Base-by-base conservation (phyloP, 2,797 vertebrate genomes). In the Melanogrammus aeglefinus region DNA sequence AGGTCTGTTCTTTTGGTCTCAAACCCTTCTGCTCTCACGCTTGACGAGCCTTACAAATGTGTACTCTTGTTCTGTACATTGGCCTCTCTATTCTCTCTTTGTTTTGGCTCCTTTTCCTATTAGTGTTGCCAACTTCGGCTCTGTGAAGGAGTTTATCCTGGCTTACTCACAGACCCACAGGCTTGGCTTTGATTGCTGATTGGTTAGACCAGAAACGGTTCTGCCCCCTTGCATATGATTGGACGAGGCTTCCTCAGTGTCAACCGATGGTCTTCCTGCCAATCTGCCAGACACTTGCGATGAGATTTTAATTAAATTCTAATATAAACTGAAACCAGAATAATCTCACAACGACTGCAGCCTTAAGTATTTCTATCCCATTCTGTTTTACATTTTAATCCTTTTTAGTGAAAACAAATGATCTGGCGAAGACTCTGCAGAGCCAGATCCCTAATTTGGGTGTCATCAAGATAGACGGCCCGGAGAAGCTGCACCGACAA, bases 391-490 rank as follows among this genome's bases (percentile, higher is more conserved):
- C 73, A 44, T 79, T 87, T 85, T 83, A 83, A 87, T 88, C 82
- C 83, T 63, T 80, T 77, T 80, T 86, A 77, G 33, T 77, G 74
- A 83, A 86, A 88, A 86, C 86, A 41, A 88, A 85, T 83, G 41
- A 78, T 78, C 79, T 77, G 78, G 84, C 75, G 27, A 63, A 83
- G 87, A 82, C 77, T 76, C 77, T 77, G 76, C 69, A 79, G 80
- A 87, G 85, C 84, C 85, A 87, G 86, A 88, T 83, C 81, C 88
- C 75, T 83, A 86, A 88, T 88, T 87, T 83, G 82, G 75, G 78
- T 76, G 82, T 87, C 82, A 83, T 74, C 21, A 75, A 86, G 88
- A 90, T 84, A 79, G 86, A 88, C 84, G 75, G 81, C 87, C 76
- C 71, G 41, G 78, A 86, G 82, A 78, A 74, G 75, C 82, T 83